Evolutionary conservation across 2,888 invertebrate species (phyloP).

Genomic region (Laspeyria flexula): DNA sequence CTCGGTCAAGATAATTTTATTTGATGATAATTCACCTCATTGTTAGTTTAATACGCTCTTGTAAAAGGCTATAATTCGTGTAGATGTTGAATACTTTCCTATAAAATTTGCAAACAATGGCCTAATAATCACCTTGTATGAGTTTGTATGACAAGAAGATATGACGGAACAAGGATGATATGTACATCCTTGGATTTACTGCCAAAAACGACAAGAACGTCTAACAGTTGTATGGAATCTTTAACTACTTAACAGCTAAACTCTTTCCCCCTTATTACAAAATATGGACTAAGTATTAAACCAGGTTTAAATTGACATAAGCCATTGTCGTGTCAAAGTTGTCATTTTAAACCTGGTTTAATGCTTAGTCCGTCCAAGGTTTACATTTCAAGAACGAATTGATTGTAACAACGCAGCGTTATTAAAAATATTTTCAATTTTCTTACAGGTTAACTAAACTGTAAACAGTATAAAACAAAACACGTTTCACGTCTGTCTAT

Average conservation of each 20-base stretch:
- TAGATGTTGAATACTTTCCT: conserved; percentile 24
- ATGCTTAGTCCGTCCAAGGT: too few relatives aligned
- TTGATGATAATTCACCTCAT: conserved; percentile 13
- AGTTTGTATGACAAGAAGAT: conserved; percentile 23
- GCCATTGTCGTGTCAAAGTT: too few relatives aligned
- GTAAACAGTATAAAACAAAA: too few relatives aligned
- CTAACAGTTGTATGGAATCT: conserved; percentile 1
- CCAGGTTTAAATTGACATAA: too few relatives aligned
- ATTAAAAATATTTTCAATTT: too few relatives aligned
- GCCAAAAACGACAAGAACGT: conserved; percentile 29
- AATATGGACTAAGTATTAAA: too few relatives aligned
- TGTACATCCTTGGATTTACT: conserved; percentile 39
- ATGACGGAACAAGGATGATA: conserved; percentile 41
- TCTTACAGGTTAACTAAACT: too few relatives aligned
- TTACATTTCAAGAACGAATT: too few relatives aligned
- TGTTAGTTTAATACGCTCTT: conserved; percentile 1
- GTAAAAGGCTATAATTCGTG: conserved; percentile 25
- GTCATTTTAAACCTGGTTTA: too few relatives aligned
- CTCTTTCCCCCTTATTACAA: too few relatives aligned
- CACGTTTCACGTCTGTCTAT: too few relatives aligned
- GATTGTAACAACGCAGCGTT: too few relatives aligned
- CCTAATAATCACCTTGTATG: conserved; percentile 23
- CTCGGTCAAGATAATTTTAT: conserved; percentile 21
- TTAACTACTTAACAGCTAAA: background rate
- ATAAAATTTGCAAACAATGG: conserved; percentile 45